Percentiles rank a stretch among this genome's conserved stretches.
These are phyloP conservation scores for Neoniphon sammara DNA, from an alignment of 2,797 vertebrate genomes.

Conservation along the genomic window DNA sequence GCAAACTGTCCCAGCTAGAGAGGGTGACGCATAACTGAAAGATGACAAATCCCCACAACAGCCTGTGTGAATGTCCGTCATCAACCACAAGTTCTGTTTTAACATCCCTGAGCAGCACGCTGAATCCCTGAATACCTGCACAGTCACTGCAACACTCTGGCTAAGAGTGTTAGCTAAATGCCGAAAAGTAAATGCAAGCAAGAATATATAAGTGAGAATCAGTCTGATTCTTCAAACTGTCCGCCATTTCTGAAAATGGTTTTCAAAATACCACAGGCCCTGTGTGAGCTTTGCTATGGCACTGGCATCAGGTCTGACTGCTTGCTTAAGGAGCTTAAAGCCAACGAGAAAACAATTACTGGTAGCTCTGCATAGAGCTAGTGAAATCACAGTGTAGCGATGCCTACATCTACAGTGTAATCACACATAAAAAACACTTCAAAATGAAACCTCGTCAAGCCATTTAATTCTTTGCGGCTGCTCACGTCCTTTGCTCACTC, in stretches of 20 bases:
- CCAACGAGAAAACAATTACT: slow-evolving; percentile 21
- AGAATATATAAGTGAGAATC: slow-evolving; percentile 1
- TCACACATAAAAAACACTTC: neutral
- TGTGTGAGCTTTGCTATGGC: slow-evolving; percentile 24
- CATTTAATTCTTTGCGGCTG: neutral
- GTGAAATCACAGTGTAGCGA: slow-evolving; percentile 5
- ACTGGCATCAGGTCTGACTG: slow-evolving; percentile 50
- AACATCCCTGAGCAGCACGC: neutral
- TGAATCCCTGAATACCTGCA: neutral
- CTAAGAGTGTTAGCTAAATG: neutral
- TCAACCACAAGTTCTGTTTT: neutral
- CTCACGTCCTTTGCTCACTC: neutral
- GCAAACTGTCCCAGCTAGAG: neutral
- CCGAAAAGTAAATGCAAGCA: neutral
- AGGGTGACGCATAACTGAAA: neutral
- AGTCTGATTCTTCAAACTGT: neutral
- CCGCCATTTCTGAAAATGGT: slow-evolving; percentile 9
- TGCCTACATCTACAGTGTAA: too few relatives aligned
- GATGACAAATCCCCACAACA: neutral
- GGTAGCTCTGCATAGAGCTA: slow-evolving; percentile 11
- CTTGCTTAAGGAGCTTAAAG: slow-evolving; percentile 61
- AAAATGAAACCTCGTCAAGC: neutral
- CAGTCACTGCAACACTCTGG: neutral
- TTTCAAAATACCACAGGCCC: neutral
- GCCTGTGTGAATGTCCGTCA: neutral